Evolutionary conservation across 2,888 invertebrate genomes (phyloP).

Genomic region (Argyresthia albistria): DNA sequence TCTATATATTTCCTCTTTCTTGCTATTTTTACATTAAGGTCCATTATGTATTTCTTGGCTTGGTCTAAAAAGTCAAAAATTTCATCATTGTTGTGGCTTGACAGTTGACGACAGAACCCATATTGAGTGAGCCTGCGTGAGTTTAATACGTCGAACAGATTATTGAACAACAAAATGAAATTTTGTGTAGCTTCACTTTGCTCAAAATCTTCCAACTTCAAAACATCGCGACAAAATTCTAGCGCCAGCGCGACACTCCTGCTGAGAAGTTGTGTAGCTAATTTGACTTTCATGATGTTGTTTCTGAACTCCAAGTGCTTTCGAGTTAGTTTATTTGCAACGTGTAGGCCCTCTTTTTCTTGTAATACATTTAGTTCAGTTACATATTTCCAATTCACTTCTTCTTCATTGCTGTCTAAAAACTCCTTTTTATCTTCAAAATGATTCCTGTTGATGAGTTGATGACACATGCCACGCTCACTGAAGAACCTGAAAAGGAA

Average conservation of each 20-base stretch:
- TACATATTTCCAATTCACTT: constrained; percentile 5
- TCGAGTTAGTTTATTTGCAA: constrained; percentile 2
- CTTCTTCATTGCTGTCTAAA: neutral
- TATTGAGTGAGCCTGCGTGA: constrained; percentile 6
- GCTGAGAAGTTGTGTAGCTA: constrained; percentile 12
- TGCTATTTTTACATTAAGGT: constrained; percentile 5
- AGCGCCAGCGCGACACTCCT: constrained; percentile 7
- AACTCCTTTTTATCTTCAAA: constrained; percentile 7
- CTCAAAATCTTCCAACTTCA: too few relatives aligned
- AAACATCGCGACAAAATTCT: constrained; percentile 11
- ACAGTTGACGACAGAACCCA: constrained; percentile 2
- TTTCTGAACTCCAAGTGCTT: constrained; percentile 11
- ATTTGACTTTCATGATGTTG: constrained; percentile 13
- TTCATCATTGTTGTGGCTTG: neutral
- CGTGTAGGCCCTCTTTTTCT: neutral
- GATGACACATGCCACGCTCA: too few relatives aligned
- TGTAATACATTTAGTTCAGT: constrained; percentile 1
- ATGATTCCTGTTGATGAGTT: too few relatives aligned
- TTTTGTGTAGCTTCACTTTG: constrained; percentile 8
- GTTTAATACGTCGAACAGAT: constrained; percentile 12
- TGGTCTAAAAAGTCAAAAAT: neutral
- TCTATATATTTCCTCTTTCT: neutral
- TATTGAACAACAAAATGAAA: constrained; percentile 11
- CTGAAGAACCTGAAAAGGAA: too few relatives aligned
- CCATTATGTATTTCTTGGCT: constrained; percentile 8